phyloP scores from a whole-genome alignment of 2,888 invertebrate genomes.

The Luperina nickerlii region DNA sequence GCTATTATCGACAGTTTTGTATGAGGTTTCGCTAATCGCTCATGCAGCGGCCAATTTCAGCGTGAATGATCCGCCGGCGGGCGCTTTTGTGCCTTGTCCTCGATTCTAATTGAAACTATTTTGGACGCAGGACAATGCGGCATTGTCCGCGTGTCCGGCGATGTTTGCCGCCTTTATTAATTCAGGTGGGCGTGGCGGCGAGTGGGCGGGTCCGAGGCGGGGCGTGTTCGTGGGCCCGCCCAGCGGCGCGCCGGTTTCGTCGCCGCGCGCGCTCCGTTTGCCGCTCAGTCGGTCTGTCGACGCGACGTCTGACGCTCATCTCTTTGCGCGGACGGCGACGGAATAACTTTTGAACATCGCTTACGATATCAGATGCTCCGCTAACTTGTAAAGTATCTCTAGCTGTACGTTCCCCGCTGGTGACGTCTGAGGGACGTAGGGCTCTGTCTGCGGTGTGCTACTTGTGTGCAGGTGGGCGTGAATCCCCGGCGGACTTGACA shows the following conservation, averaged over 20 bases:
- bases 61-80: conserved; percentile 84
- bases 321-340: conserved; percentile 74
- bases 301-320: conserved; percentile 84
- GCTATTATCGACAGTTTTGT: conserved; percentile 69
- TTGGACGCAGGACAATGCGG: conserved; percentile 89
- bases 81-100: conserved; percentile 86
- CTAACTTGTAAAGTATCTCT: conserved; percentile 56
- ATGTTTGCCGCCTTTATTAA: conserved; percentile 90
- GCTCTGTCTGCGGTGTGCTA: conserved; percentile 65
- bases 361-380: conserved; percentile 71
- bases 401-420: conserved; percentile 21
- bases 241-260: conserved; percentile 66
- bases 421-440: conserved; percentile 61
- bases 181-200: conserved; percentile 86
- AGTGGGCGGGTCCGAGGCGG: conserved; percentile 83
- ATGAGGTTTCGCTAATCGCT: conserved; percentile 76
- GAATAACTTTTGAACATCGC: conserved; percentile 74
- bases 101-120: conserved; percentile 90
- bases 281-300: conserved; percentile 84
- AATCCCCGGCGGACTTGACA: conserved; percentile 68
- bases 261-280: conserved; percentile 76
- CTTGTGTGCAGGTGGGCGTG: conserved; percentile 67
- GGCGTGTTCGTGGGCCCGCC: conserved; percentile 71
- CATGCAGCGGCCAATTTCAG: conserved; percentile 86
- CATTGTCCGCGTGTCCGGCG: conserved; percentile 90